Evolutionary conservation across 2,888 invertebrate species (phyloP).

Genomic region (Watsonalla binaria): DNA sequence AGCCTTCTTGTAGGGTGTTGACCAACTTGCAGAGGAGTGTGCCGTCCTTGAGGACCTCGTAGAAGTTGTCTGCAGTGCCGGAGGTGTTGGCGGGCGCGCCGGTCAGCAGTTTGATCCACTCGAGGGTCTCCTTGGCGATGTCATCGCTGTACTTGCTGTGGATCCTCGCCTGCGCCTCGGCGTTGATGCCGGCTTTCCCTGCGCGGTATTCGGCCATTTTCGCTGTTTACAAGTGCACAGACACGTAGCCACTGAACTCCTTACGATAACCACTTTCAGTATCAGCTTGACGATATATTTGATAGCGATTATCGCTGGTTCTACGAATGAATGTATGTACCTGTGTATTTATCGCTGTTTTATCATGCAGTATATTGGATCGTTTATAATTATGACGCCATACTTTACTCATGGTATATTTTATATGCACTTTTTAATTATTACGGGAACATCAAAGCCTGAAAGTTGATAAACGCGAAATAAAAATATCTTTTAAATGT

Average conservation of each 20-base stretch:
- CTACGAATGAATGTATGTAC: conserved; percentile 42
- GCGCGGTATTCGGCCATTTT: conserved; percentile 72
- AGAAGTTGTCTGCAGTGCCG: conserved; percentile 94
- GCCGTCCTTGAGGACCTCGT: conserved; percentile 93
- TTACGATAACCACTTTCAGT: conserved; percentile 60
- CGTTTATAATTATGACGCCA: conserved; percentile 39
- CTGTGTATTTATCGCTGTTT: conserved; percentile 35
- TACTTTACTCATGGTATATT: conserved; percentile 16
- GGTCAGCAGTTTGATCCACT: conserved; percentile 94
- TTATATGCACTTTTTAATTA: no score
- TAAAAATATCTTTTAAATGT: no score
- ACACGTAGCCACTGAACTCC: conserved; percentile 68
- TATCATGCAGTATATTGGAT: conserved; percentile 44
- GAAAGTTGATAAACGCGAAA: no score
- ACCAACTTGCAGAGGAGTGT: conserved; percentile 92
- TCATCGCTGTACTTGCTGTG: conserved; percentile 98
- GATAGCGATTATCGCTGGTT: conserved; percentile 61
- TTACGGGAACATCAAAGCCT: no score
- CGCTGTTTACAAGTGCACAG: conserved; percentile 56
- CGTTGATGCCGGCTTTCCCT: conserved; percentile 73
- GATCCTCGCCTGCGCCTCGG: conserved; percentile 81
- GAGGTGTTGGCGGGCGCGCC: conserved; percentile 89
- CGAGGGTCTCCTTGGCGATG: conserved; percentile 92
- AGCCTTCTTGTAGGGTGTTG: conserved; percentile 90
- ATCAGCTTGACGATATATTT: conserved; percentile 51